Conservation (phyloP, 2,797 vertebrate species). For the Hephaestus fuliginosus region DNA sequence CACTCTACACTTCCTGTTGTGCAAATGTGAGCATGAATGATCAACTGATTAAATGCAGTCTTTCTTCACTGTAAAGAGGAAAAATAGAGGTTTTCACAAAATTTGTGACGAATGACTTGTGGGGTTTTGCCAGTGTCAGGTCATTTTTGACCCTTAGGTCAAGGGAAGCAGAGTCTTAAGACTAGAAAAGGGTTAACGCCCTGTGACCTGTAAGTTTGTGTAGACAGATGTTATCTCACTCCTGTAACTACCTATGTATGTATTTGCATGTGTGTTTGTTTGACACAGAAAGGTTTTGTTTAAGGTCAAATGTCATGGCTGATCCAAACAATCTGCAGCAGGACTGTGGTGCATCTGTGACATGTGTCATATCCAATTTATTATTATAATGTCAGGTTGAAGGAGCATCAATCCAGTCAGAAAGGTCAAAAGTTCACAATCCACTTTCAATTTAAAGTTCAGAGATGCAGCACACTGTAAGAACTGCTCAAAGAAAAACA, state of each 20-base stretch:
- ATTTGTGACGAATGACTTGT: no score
- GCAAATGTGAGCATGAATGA: not conserved
- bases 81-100: no score
- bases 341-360: conserved; percentile 59
- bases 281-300: conserved; percentile 57
- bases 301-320: conserved; percentile 73
- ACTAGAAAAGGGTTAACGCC: not conserved
- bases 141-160: no score
- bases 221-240: not conserved
- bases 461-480: not conserved
- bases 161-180: no score
- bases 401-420: conserved; percentile 52
- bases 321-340: conserved; percentile 55
- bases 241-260: not conserved
- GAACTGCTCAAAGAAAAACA: not conserved
- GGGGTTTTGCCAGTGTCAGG: no score
- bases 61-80: no score
- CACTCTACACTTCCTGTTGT: not conserved
- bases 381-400: conserved; percentile 69
- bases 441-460: conserved; percentile 28
- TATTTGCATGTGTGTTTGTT: not conserved
- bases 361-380: conserved; percentile 74
- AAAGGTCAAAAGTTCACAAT: conserved; percentile 61
- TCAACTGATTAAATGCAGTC: no score
- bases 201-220: not conserved